Evolutionary conservation across 2,888 invertebrate species (phyloP).

Genomic region (Gymnocheta viridis): DNA sequence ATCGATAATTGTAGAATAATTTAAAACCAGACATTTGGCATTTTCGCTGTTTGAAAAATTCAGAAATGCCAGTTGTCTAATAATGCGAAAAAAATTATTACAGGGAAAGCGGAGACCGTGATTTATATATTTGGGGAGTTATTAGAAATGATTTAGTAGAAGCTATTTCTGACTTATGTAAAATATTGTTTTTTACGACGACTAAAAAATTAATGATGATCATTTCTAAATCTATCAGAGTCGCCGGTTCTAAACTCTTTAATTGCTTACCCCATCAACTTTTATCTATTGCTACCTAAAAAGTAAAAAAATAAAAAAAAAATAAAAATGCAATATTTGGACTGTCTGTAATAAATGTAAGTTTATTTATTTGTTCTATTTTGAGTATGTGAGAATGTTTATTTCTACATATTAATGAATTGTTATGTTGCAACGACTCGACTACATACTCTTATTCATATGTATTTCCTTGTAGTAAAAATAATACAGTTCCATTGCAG

Average conservation of each 20-base stretch:
- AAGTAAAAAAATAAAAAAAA: slow-evolving; percentile 14
- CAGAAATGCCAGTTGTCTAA: too few relatives aligned
- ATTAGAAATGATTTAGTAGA: too few relatives aligned
- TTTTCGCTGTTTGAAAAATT: too few relatives aligned
- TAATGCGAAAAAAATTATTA: too few relatives aligned
- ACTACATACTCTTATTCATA: not conserved
- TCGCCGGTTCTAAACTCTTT: not conserved
- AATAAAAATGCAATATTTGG: slow-evolving; percentile 28
- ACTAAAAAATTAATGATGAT: not conserved
- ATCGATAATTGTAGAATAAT: too few relatives aligned
- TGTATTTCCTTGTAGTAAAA: slow-evolving; percentile 8
- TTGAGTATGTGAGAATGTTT: not conserved
- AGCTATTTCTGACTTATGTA: too few relatives aligned
- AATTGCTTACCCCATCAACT: not conserved
- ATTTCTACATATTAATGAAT: not conserved
- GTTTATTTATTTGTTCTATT: not conserved
- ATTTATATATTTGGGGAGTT: too few relatives aligned
- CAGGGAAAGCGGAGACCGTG: too few relatives aligned
- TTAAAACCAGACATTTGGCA: too few relatives aligned
- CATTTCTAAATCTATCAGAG: not conserved
- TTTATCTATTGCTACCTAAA: slow-evolving; percentile 35
- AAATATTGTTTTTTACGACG: not conserved
- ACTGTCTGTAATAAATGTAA: slow-evolving; percentile 41
- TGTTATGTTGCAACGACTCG: not conserved
- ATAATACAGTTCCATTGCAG: slow-evolving; percentile 44